Base-by-base conservation (phyloP, 23 tunicate genomes). In the Trididemnum clinides region DNA sequence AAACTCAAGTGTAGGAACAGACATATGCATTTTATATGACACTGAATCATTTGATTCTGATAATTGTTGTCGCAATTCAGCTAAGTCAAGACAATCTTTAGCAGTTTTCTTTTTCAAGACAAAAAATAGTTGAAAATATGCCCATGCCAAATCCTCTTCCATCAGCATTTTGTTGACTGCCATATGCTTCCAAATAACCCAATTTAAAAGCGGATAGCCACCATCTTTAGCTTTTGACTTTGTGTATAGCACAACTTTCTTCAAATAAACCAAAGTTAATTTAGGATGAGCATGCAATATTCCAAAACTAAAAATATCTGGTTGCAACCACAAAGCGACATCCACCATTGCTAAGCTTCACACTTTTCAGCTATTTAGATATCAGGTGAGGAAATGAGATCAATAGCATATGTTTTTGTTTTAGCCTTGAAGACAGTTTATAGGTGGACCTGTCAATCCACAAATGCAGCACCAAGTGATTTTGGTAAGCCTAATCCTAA, bases 131-230 rank as follows among this genome's bases (percentile, higher is more conserved):
- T 89, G 82, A 51, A 94, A 89, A 50, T 89, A 94, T 4, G 98
- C 57, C 98, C 98, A 94, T 10, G 98, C 94, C 33, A 89, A 77
- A 5, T 81, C 81, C 65, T 94, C 98, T 1, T 81, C 64, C 57
- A 94, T 50, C 33, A 94, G 71, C 98, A 94, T 94, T 72, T 94
- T 94, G 65, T 94, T 94, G 20, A 89, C 92, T 0, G 98, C 94
- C 91, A 94, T 94, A 74, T 94, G 98, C 28, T 88, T 89, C 98
- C 98, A 94, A 2, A 94, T 79, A 23, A 73, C 33, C 98, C 98
- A 94, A 49, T 74, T 79, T 1, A 94, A 81, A 0, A 58, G 27
- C 0, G 98, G 98, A 57, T 82, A 94, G 15, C 98, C 98, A 18
- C 98, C 98, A 57, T 93, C 92, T n/a, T 32, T 70, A 22, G 87